Evolutionary conservation across 2,797 vertebrate species (phyloP), one percentile per base, ranked within the genome.

Genomic region (Sebastes minor): DNA sequence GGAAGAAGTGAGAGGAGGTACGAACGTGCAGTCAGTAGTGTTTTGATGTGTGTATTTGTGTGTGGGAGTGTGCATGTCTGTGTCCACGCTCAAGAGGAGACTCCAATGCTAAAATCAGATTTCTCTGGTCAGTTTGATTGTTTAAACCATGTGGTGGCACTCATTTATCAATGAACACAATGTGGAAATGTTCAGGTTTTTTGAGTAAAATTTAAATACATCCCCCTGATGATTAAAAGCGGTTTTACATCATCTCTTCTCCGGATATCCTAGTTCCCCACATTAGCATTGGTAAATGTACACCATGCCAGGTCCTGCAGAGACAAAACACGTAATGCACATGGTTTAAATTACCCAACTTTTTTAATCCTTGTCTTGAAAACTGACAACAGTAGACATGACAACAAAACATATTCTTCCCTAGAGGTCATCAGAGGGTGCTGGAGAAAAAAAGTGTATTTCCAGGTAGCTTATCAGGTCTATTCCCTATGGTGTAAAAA

Each of bases 261-360:
- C 18, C 11, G 56, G 71, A 84, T 84, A 80, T 74, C 35, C 25
- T 46, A 23, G 9, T 55, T 11, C 6, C 63, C 67, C 25, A 12
- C 70, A 68, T 77, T 82, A 20, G 68, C 30, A 82, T 77, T 80
- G 46, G 64, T 82, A 74, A 49, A 73, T 78, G 75, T 69, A 85
- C 56, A 83, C 84, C 82, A 91, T 53, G 66, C 69, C 67, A 63
- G n/a, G 57, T 84, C 86, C 75, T 49, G 59, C 65, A 67, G 42
- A 86, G 72, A 78, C n/a, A 81, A 71, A 78, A 73, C 64, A 25
- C 49, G n/a, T 71, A 5, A 65, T 49, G 7, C 89, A 91, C 63
- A 78, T 92, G 90, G 71, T 72, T 82, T 61, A 60, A 80, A 89
- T 94, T 89, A 86, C 66, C 27, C 23, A 80, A 67, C 78, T 84